Percentiles rank a stretch among this genome's conserved stretches.
phyloP scores from a whole-genome alignment of 2,113 vertebrate genomes.

The Megaceryle torquata region DNA sequence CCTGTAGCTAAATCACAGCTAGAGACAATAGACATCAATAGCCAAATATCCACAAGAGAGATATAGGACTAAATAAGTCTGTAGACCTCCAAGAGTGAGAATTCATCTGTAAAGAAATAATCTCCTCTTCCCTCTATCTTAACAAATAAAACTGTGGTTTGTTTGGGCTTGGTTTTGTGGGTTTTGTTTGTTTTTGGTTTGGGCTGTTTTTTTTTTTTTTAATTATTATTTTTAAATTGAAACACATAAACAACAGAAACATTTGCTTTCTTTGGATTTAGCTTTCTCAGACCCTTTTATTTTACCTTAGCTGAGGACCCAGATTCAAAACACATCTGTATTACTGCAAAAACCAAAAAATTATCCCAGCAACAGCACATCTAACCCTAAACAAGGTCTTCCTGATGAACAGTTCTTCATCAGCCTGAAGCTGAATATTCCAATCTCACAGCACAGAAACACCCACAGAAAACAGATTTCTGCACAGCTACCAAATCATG shows the following conservation, averaged over 20 bases:
- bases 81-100: neutral
- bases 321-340: neutral
- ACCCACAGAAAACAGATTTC: neutral
- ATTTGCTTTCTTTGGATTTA: neutral
- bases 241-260: neutral
- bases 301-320: neutral
- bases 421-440: neutral
- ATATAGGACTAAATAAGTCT: neutral
- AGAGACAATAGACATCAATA: neutral
- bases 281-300: neutral
- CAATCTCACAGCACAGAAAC: neutral
- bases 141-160: neutral
- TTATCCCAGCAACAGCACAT: fast-evolving
- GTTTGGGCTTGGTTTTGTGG: no score
- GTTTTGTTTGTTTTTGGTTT: no score
- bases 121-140: neutral
- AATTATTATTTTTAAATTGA: neutral
- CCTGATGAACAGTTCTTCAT: neutral
- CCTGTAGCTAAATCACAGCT: neutral
- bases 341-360: neutral
- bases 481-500: neutral
- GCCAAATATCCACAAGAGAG: neutral
- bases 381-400: neutral
- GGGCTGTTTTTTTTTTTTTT: neutral
- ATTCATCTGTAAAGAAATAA: neutral